Base-by-base conservation (phyloP, 2,113 vertebrate species). In the Pterocles burchelli region DNA sequence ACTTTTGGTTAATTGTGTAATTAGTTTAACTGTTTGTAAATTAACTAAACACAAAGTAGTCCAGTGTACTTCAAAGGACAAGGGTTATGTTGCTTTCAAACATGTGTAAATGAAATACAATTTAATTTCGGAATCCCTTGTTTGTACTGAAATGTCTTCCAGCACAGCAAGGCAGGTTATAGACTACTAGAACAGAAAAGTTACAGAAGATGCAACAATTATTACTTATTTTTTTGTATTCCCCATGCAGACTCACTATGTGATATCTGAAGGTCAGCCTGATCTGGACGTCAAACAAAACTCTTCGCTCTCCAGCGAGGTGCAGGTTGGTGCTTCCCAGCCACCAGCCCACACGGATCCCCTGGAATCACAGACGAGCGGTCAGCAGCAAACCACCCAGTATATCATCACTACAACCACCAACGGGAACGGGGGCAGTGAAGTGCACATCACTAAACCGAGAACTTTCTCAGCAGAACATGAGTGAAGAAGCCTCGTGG, bases 331-430 rank as follows among this genome's bases (percentile, higher is more conserved):
- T 0, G 93, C 96, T 68, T 95, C 98, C 59, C 98, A 99, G 94
- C 95, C 96, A 9, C 86, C 98, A 28, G 65, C 97, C 36, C 98
- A 98, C 78, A 45, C 95, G 0, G 99, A 99, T 51, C 86, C 98
- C 26, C 91, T 99, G 97, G 99, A 99, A 61, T 97, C 98, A 8
- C 98, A 98, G 43, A 54, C 98, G 0, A 58, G 95, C 91, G 96
- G 90, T 94, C 98, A 98, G 77, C 98, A 98, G 79, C 98, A 98
- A 79, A 97, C 99, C 49, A 99, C 99, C 1, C 99, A 99, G 96
- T 99, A 99, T 97, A 99, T 99, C 93, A 99, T 99, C 94, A 99
- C 99, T 2, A 99, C 99, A 3, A 99, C 99, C 74, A 98, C 99
- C 95, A 99, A 99, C 0, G 98, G 98, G 36, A 98, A 97, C 1